These are phyloP conservation scores for Phrynocephalus forsythii DNA, from an alignment of 2,797 vertebrate genomes.

Conservation along the genomic window DNA sequence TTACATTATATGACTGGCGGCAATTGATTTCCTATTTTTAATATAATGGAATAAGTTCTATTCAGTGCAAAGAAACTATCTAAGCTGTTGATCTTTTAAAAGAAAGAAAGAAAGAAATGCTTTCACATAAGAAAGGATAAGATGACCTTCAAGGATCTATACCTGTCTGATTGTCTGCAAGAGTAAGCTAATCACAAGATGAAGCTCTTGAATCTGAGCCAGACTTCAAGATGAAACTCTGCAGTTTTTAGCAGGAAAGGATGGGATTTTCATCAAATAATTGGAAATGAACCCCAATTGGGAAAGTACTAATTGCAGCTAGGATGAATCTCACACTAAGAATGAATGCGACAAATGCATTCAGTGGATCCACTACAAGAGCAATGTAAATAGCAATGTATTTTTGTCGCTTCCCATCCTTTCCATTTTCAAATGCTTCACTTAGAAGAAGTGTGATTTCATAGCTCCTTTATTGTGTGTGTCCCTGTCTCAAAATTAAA, in stretches of 20 bases:
- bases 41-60: slow-evolving; percentile 51
- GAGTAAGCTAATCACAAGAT: slow-evolving; percentile 76
- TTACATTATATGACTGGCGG: slow-evolving; percentile 58
- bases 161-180: slow-evolving; percentile 66
- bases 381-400: slow-evolving; percentile 27
- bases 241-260: slow-evolving; percentile 51
- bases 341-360: slow-evolving; percentile 27
- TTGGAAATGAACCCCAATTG: slow-evolving; percentile 57
- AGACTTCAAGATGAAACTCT: slow-evolving; percentile 63
- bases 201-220: slow-evolving; percentile 75
- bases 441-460: slow-evolving; percentile 15
- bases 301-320: slow-evolving; percentile 66
- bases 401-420: slow-evolving; percentile 18
- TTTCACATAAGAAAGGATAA: slow-evolving; percentile 66
- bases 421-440: slow-evolving; percentile 45
- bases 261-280: slow-evolving; percentile 58
- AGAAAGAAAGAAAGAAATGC: slow-evolving; percentile 29
- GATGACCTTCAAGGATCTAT: slow-evolving; percentile 75
- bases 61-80: slow-evolving; percentile 58
- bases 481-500: slow-evolving; percentile 52
- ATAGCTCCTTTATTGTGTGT: slow-evolving; percentile 49
- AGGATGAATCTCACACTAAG: slow-evolving; percentile 55
- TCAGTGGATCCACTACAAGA: slow-evolving; percentile 42
- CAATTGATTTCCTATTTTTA: slow-evolving; percentile 51
- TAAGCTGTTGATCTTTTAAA: slow-evolving; percentile 61